A percentile compares a stretch with the other conserved stretches of the same genome.
These are phyloP conservation scores for Drosophila monieri DNA, from an alignment of 2,888 invertebrate species.

Conservation along the genomic window DNA sequence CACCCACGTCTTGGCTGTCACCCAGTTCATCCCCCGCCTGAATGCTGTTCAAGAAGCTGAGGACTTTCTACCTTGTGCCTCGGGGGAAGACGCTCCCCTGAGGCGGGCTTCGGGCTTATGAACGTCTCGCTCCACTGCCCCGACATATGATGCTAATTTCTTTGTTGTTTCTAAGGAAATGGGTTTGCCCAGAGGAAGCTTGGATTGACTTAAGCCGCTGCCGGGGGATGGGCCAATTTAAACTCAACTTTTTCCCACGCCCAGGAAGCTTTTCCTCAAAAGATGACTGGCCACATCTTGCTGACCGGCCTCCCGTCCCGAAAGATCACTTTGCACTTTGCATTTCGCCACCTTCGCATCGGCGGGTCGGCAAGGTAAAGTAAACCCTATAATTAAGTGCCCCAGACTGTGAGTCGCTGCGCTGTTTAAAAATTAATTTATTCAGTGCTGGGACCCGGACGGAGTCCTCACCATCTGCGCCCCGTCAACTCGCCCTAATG, in stretches of 20 bases:
- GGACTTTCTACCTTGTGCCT: slow-evolving; percentile 22
- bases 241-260: slow-evolving; percentile 6
- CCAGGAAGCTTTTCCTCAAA: slow-evolving; percentile 6
- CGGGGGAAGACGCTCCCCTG: slow-evolving; percentile 16
- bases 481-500: slow-evolving; percentile 58
- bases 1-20: slow-evolving; percentile 19
- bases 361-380: slow-evolving; percentile 1
- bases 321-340: slow-evolving; percentile 10
- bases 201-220: slow-evolving; percentile 2
- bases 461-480: slow-evolving; percentile 53
- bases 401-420: slow-evolving; percentile 22
- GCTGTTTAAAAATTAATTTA: slow-evolving; percentile 71
- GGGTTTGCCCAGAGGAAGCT: slow-evolving; percentile 44
- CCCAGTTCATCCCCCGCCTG: slow-evolving; percentile 13
- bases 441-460: slow-evolving; percentile 47
- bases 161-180: slow-evolving; percentile 64
- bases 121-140: slow-evolving; percentile 41
- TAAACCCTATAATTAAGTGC: slow-evolving; percentile 63
- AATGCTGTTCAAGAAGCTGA: slow-evolving; percentile 1
- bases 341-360: slow-evolving; percentile 8
- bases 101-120: slow-evolving; percentile 28
- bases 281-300: slow-evolving; percentile 6
- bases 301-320: background rate
- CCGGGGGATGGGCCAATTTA: background rate
- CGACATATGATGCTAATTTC: slow-evolving; percentile 72